Evolutionary conservation across 2,888 invertebrate species (phyloP).

Genomic region (Pogonocherus hispidulus): DNA sequence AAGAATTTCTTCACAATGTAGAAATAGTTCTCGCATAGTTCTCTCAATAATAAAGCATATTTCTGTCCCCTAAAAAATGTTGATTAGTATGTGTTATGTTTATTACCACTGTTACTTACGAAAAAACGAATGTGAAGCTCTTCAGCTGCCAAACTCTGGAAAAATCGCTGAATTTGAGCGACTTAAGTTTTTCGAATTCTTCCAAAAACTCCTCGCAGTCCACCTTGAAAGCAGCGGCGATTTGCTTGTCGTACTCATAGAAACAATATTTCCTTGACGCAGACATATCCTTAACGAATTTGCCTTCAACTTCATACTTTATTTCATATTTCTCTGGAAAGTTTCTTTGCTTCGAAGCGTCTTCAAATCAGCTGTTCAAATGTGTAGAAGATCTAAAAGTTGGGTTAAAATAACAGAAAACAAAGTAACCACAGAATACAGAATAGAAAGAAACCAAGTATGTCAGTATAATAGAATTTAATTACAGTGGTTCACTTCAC

Average conservation of each 20-base stretch:
- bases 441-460: too few relatives aligned
- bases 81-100: too few relatives aligned
- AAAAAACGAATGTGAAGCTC: conserved; percentile 47
- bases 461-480: too few relatives aligned
- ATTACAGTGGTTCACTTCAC: too few relatives aligned
- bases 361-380: too few relatives aligned
- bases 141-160: conserved; percentile 56
- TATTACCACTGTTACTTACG: neutral
- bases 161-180: conserved; percentile 54
- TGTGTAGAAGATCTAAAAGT: too few relatives aligned
- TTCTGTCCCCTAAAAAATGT: conserved; percentile 51
- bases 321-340: too few relatives aligned
- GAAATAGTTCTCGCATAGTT: conserved; percentile 57
- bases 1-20: conserved; percentile 56
- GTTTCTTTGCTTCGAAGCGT: too few relatives aligned
- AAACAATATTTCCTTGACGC: neutral
- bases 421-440: too few relatives aligned
- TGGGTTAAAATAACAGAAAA: too few relatives aligned
- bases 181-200: conserved; percentile 52
- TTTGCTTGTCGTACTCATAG: conserved; percentile 48
- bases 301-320: too few relatives aligned
- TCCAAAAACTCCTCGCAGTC: conserved; percentile 59
- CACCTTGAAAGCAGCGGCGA: conserved; percentile 55
- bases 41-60: conserved; percentile 48
- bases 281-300: too few relatives aligned